Conservation (phyloP, 1,140 invertebrate genomes). For the Penaeus chinensis region DNA sequence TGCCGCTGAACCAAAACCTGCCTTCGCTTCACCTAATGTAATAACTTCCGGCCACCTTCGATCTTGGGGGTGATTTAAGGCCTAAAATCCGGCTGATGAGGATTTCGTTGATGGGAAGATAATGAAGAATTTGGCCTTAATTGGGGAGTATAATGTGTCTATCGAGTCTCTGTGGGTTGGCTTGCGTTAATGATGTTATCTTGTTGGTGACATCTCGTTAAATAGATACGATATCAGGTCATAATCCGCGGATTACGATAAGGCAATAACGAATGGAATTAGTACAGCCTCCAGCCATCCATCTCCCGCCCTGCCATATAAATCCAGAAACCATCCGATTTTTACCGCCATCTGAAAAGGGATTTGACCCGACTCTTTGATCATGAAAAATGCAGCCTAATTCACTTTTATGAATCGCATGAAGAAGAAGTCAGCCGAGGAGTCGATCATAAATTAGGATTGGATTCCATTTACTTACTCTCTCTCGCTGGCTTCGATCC, state of each 20-base stretch:
- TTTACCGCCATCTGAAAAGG: constrained; percentile 53
- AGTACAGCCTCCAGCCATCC: constrained; percentile 4
- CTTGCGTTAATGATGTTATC: neutral
- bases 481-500: too few species aligned
- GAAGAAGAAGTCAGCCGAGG: constrained; percentile 15
- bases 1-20: too few species aligned
- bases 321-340: constrained; percentile 47
- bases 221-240: too few species aligned
- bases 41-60: too few species aligned
- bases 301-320: constrained; percentile 22
- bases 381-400: constrained; percentile 59
- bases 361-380: constrained; percentile 51
- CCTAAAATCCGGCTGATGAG: too few species aligned
- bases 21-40: too few species aligned
- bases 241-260: neutral
- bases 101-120: too few species aligned
- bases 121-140: too few species aligned
- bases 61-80: too few species aligned
- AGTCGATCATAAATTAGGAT: constrained; percentile 26
- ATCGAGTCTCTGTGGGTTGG: too few species aligned
- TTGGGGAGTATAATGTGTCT: too few species aligned
- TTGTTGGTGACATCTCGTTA: neutral
- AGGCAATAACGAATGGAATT: neutral
- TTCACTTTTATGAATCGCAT: constrained; percentile 54
- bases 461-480: constrained; percentile 2